Evolutionary conservation across 2,113 vertebrate genomes (phyloP), one percentile per base, ranked within the genome.

Genomic region (Triplophysa tibetana): DNA sequence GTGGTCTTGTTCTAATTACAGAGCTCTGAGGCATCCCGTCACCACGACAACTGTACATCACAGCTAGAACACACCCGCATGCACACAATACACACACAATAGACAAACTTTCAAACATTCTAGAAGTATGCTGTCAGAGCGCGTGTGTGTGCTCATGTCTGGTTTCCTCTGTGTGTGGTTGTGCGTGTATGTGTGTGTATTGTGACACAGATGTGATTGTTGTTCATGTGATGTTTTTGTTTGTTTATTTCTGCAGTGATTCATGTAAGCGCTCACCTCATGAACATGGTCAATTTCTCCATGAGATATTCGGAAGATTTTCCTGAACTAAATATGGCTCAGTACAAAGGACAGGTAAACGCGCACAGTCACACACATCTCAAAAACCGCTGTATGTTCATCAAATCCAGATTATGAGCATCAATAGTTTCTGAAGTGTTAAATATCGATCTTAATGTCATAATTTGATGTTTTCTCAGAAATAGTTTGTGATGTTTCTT

Each of bases 251-350:
- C 8, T 50, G 80, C 61, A 99, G 98, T 94, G 24, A 84, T 98
- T n/a, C 98, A 99, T 13, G 97, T 99, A 83, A 94, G 94, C 65
- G 97, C 98, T 84, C 98, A 99, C 81, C 88, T 99, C 88, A 90
- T 94, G 66, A 99, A 99, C 0, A 90, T 92, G 1, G 85, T 95
- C 81, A 97, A 93, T 87, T 99, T 99, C 91, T 98, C 97, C 33
- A 87, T 87, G 64, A 91, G 94, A 82, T 98, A 95, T 91, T 95
- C 80, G 0, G 94, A 96, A 33, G 94, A 98, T 17, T 98, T 97
- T 48, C 86, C 93, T 12, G 89, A 93, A 64, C 89, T 99, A 75
- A 99, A 99, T 77, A 90, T 94, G 75, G 98, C 96, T 0, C 94
- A 91, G 80, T 94, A 96, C 89, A 94, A 86, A 70, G 94, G 96